These are phyloP conservation scores for Crotophaga sulcirostris DNA, from an alignment of 2,113 vertebrate genomes.

Conservation along the genomic window DNA sequence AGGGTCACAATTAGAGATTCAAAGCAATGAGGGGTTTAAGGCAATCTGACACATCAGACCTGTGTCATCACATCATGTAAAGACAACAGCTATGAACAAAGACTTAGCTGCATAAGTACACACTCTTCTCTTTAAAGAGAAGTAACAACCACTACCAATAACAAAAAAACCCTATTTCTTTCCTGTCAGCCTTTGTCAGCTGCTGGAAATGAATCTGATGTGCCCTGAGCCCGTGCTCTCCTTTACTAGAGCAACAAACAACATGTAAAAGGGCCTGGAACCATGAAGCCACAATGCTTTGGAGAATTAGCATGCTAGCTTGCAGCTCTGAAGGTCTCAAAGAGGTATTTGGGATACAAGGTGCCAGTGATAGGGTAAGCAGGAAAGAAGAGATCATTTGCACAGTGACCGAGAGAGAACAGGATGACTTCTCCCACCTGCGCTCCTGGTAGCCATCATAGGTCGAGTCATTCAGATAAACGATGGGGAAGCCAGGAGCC, in stretches of 20 bases:
- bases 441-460: conserved; percentile 85
- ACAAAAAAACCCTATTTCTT: background rate
- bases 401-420: background rate
- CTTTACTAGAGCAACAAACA: background rate
- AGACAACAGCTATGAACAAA: background rate
- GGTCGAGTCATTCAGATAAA: conserved; percentile 88
- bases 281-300: rapidly evolving
- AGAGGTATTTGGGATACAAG: background rate
- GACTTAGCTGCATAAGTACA: background rate
- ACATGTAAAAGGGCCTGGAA: background rate
- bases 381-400: background rate
- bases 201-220: background rate
- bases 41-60: background rate
- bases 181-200: background rate
- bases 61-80: background rate
- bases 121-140: background rate
- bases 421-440: conserved; percentile 64
- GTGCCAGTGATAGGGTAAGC: background rate
- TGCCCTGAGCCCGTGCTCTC: background rate
- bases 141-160: background rate
- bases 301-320: background rate
- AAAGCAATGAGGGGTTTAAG: background rate
- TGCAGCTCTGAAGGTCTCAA: background rate
- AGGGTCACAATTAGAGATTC: background rate
- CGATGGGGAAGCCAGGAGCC: conserved; percentile 76